Evolutionary conservation across 2,888 invertebrate species (phyloP).

Genomic region (Gerosis bhagava): DNA sequence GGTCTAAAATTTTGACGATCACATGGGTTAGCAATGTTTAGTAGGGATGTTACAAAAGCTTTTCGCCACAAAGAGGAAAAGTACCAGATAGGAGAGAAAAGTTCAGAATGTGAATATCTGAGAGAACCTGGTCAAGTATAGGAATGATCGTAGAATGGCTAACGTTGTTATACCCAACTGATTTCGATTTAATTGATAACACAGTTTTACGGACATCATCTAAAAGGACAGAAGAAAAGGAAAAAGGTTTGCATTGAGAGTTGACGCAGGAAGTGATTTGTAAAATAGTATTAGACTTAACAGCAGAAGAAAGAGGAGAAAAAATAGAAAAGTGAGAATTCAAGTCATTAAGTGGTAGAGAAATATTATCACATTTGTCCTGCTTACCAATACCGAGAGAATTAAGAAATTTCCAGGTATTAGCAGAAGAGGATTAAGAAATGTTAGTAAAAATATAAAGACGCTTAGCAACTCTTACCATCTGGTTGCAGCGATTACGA

Average conservation of each 20-base stretch:
- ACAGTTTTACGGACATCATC: neutral
- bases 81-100: neutral
- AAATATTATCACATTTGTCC: neutral
- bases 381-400: constrained; percentile 2
- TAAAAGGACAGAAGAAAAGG: no score
- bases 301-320: neutral
- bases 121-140: neutral
- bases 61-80: neutral
- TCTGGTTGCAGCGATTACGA: constrained; percentile 15
- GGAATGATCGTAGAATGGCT: neutral
- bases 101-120: constrained; percentile 3
- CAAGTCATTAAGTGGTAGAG: neutral
- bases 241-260: neutral
- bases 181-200: constrained; percentile 1
- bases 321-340: neutral
- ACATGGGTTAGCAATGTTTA: constrained; percentile 3
- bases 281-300: neutral
- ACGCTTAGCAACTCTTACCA: constrained; percentile 14
- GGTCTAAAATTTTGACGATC: constrained; percentile 1
- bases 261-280: neutral
- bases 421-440: constrained; percentile 8
- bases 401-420: constrained; percentile 19
- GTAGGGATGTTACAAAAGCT: constrained; percentile 2
- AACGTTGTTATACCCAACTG: constrained; percentile 9
- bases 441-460: constrained; percentile 15